Percentiles rank a stretch among this genome's conserved stretches.
These are phyloP conservation scores for Nemotelus pantherinus DNA, from an alignment of 2,888 invertebrate species.

Conservation along the genomic window DNA sequence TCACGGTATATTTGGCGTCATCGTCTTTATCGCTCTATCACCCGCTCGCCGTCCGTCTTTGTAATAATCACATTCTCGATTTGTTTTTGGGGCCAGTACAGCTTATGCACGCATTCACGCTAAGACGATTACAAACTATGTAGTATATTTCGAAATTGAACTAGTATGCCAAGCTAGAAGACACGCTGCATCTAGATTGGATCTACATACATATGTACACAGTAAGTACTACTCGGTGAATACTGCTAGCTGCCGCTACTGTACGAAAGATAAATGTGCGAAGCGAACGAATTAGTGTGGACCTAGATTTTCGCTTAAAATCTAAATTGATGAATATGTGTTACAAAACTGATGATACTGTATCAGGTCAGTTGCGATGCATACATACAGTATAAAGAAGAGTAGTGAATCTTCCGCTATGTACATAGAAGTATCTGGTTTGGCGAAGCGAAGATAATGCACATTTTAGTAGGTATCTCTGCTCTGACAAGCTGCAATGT, in stretches of 20 bases:
- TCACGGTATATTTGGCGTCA: too few species aligned
- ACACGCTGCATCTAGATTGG: too few species aligned
- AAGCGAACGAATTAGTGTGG: conserved; percentile 13
- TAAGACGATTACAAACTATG: conserved; percentile 18
- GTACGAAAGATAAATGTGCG: too few species aligned
- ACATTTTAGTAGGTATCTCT: neutral
- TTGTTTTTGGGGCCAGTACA: conserved; percentile 39
- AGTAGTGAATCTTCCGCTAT: too few species aligned
- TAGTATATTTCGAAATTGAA: conserved; percentile 9
- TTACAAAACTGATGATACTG: neutral
- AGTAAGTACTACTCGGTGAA: too few species aligned
- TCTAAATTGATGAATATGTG: neutral
- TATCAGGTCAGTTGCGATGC: conserved; percentile 11
- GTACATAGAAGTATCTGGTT: neutral
- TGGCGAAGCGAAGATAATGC: neutral
- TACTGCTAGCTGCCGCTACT: too few species aligned
- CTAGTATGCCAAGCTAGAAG: neutral
- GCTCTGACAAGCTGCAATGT: neutral
- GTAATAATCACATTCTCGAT: conserved; percentile 40
- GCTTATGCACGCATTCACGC: conserved; percentile 29
- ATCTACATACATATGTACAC: too few species aligned
- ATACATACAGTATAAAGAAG: too few species aligned
- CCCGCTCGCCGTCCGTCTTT: neutral
- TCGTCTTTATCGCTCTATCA: too few species aligned
- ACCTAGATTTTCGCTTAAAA: conserved; percentile 23